Percentiles rank a stretch among this genome's conserved stretches.
Evolutionary conservation across 2,797 vertebrate genomes (phyloP).

Genomic region (Schizothorax lantsangensis): DNA sequence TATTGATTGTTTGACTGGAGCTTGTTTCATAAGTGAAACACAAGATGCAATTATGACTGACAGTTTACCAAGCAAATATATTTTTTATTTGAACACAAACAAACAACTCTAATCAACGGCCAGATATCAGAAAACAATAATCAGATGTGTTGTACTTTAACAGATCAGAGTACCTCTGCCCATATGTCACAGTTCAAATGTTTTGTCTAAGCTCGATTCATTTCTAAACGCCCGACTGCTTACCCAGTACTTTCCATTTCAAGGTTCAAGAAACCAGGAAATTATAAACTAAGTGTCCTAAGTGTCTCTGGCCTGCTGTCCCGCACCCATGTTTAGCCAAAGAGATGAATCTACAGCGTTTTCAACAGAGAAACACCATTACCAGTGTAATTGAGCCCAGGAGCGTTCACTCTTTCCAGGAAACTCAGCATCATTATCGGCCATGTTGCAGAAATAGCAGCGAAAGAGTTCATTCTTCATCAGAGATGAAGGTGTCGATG

Average conservation of each 20-base stretch:
- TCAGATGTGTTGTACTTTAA: neutral
- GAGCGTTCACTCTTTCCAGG: slow-evolving; percentile 18
- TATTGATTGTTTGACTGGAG: slow-evolving; percentile 22
- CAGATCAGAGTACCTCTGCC: neutral
- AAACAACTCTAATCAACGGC: slow-evolving; percentile 4
- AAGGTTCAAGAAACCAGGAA: slow-evolving; percentile 31
- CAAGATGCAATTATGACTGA: slow-evolving; percentile 16
- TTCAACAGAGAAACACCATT: slow-evolving; percentile 44
- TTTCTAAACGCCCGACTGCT: slow-evolving; percentile 16
- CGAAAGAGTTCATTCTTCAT: neutral
- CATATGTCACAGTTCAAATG: slow-evolving; percentile 1
- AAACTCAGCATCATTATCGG: slow-evolving; percentile 33
- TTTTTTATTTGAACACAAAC: slow-evolving; percentile 5
- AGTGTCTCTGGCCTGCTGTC: slow-evolving; percentile 34
- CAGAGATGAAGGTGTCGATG: neutral
- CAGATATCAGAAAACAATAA: neutral
- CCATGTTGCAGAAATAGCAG: slow-evolving; percentile 1
- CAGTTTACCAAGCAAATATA: slow-evolving; percentile 17
- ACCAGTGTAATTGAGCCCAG: slow-evolving; percentile 42
- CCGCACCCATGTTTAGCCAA: slow-evolving; percentile 31
- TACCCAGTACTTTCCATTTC: slow-evolving; percentile 28
- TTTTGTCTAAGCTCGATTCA: slow-evolving; percentile 31
- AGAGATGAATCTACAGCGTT: slow-evolving; percentile 12
- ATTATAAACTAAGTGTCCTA: slow-evolving; percentile 16
- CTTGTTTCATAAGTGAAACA: slow-evolving; percentile 26